These are phyloP conservation scores for Strix uralensis DNA, from an alignment of 2,113 vertebrate species.

Conservation along the genomic window DNA sequence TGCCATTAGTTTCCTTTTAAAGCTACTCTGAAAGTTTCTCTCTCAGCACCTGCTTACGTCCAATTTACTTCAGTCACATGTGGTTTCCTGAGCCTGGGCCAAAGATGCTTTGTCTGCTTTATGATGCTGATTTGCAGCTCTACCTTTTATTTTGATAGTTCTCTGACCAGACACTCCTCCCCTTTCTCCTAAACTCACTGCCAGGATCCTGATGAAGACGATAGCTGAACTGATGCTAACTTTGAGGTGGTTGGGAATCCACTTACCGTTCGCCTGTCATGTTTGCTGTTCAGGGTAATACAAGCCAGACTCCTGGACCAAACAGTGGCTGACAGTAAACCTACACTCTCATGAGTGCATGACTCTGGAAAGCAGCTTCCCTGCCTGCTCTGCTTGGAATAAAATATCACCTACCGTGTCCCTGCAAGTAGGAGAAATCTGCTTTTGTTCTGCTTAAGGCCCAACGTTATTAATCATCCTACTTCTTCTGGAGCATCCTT, in stretches of 20 bases:
- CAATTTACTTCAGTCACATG: background rate
- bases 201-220: background rate
- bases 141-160: background rate
- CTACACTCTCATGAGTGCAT: background rate
- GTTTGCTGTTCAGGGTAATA: background rate
- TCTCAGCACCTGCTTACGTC: background rate
- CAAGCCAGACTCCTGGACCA: background rate
- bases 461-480: accelerated
- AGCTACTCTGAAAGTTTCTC: background rate
- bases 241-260: background rate
- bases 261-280: accelerated
- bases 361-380: background rate
- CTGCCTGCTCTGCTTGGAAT: background rate
- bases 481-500: background rate
- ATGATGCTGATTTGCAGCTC: background rate
- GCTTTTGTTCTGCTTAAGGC: background rate
- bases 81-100: background rate
- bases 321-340: background rate
- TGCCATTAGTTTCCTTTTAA: background rate
- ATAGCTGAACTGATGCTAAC: background rate
- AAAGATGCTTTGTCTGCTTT: background rate
- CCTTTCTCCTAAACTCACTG: background rate
- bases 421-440: background rate
- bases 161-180: background rate
- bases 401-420: background rate